These are phyloP conservation scores for Garrulus glandarius DNA, from an alignment of 2,797 vertebrate genomes.

Conservation along the genomic window DNA sequence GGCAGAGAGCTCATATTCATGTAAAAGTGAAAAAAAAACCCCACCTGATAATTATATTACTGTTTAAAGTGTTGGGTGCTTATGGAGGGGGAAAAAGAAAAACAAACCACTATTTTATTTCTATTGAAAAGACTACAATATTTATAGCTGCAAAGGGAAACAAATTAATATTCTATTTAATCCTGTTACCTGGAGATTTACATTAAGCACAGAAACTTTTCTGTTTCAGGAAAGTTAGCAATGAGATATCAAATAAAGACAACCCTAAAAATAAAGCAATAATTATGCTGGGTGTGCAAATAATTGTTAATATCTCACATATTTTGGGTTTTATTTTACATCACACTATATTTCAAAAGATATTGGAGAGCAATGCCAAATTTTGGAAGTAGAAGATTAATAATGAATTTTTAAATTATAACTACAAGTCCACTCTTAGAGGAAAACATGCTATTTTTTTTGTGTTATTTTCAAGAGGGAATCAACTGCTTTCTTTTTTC, in stretches of 20 bases:
- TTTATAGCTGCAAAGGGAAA: conserved; percentile 17
- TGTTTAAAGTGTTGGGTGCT: not conserved
- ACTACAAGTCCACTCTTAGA: not conserved
- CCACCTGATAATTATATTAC: not conserved
- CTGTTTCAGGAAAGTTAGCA: conserved; percentile 37
- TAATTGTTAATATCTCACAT: not conserved
- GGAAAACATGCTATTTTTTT: not conserved
- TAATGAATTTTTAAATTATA: conserved; percentile 28
- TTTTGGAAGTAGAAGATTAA: conserved; percentile 34
- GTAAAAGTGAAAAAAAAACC: not conserved
- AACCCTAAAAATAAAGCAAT: conserved; percentile 53
- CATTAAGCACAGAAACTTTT: conserved; percentile 28
- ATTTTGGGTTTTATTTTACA: conserved; percentile 21
- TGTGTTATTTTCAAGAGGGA: not conserved
- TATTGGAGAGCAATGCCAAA: conserved; percentile 16
- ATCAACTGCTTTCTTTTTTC: not conserved
- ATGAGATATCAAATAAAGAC: not conserved
- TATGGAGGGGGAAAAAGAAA: not conserved
- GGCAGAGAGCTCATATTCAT: not conserved
- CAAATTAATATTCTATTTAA: conserved; percentile 41
- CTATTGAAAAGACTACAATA: not conserved
- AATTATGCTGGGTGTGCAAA: not conserved
- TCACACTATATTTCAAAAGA: conserved; percentile 18
- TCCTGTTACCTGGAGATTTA: conserved; percentile 7
- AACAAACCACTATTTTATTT: not conserved